phyloP scores from a whole-genome alignment of 2,888 invertebrate genomes.

The Xestia rhomboidea region DNA sequence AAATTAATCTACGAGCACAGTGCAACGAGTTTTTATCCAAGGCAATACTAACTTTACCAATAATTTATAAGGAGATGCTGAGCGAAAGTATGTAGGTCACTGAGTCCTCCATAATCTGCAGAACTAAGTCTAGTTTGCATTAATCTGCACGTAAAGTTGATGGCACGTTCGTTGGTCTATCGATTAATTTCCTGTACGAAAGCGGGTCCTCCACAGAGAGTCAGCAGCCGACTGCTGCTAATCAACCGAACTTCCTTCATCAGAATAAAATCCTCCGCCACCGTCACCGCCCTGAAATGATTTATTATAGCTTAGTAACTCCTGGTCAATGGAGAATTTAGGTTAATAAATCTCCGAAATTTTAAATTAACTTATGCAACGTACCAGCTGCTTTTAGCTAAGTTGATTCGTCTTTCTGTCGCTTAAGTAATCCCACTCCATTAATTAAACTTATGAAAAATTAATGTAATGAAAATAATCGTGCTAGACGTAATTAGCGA shows the following conservation, averaged over 20 bases:
- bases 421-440: conserved; percentile 8
- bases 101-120: neutral
- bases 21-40: neutral
- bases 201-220: conserved; percentile 51
- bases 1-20: neutral
- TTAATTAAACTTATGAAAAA: conserved; percentile 42
- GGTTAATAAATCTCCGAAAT: conserved; percentile 42
- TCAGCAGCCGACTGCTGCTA: conserved; percentile 51
- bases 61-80: neutral
- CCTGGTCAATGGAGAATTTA: conserved; percentile 33
- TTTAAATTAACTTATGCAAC: conserved; percentile 52
- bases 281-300: conserved; percentile 25
- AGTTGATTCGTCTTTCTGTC: conserved; percentile 40
- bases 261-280: conserved; percentile 25
- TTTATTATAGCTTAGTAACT: conserved; percentile 44
- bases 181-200: conserved; percentile 69
- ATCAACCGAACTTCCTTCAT: conserved; percentile 63
- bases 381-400: conserved; percentile 29
- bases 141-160: conserved; percentile 38
- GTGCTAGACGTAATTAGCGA: conserved; percentile 35
- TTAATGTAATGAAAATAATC: conserved; percentile 42
- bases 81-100: neutral
- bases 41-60: neutral
- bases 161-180: conserved; percentile 56
- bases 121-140: conserved; percentile 15